Percentiles rank a stretch among this genome's conserved stretches.
These are phyloP conservation scores for Isoperla grammatica DNA, from an alignment of 2,888 invertebrate species.

Conservation along the genomic window DNA sequence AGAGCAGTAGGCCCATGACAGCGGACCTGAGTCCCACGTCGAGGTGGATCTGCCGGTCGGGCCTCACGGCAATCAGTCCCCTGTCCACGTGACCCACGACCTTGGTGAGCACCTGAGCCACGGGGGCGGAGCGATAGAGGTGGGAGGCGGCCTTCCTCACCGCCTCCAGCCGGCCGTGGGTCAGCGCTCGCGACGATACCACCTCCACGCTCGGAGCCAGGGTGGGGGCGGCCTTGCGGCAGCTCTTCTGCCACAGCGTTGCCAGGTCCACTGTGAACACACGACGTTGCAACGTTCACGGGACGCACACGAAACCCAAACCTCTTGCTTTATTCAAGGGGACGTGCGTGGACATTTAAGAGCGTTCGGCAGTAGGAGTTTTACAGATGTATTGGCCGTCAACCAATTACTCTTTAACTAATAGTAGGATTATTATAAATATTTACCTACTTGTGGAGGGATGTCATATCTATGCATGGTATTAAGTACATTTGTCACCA, in stretches of 20 bases:
- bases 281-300: neutral
- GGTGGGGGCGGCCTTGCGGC: conserved; percentile 54
- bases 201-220: conserved; percentile 65
- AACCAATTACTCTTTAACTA: no score
- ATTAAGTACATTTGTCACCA: no score
- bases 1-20: conserved; percentile 57
- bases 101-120: conserved; percentile 60
- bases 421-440: no score
- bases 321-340: no score
- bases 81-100: conserved; percentile 67
- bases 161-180: conserved; percentile 43
- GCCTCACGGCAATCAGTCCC: conserved; percentile 64
- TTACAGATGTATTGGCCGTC: no score
- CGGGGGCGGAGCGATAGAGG: conserved; percentile 57
- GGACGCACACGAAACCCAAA: no score
- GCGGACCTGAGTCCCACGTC: conserved; percentile 13
- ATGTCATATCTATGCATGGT: no score
- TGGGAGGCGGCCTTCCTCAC: conserved; percentile 60
- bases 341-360: no score
- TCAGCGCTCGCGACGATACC: conserved; percentile 48
- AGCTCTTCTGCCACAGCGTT: conserved; percentile 68
- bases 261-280: conserved; percentile 55
- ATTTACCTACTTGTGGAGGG: no score
- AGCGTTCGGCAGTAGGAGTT: no score
- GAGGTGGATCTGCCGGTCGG: conserved; percentile 51